Evolutionary conservation across 2,888 invertebrate genomes (phyloP).

Genomic region (Epinotia brunnichana): DNA sequence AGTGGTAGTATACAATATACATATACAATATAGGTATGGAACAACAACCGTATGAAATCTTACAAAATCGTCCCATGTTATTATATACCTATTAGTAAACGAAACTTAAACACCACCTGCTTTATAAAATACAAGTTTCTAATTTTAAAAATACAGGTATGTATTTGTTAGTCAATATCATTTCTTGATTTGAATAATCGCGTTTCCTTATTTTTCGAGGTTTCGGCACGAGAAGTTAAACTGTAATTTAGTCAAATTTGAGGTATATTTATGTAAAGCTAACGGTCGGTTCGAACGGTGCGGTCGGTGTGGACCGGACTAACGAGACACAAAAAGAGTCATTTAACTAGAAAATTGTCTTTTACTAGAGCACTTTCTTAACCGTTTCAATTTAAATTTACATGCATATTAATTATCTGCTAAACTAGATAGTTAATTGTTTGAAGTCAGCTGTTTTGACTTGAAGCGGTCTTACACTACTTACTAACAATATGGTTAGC

Average conservation of each 20-base stretch:
- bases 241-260: background rate
- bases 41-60: too few relatives aligned
- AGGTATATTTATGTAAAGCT: background rate
- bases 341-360: slow-evolving; percentile 34
- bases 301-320: slow-evolving; percentile 20
- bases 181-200: too few relatives aligned
- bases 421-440: slow-evolving; percentile 33
- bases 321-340: slow-evolving; percentile 28
- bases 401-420: slow-evolving; percentile 33
- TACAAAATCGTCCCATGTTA: too few relatives aligned
- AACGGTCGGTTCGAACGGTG: background rate
- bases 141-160: too few relatives aligned
- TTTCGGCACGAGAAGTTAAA: too few relatives aligned
- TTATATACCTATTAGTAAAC: too few relatives aligned
- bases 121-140: too few relatives aligned
- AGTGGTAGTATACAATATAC: too few relatives aligned
- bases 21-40: too few relatives aligned
- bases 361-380: slow-evolving; percentile 38
- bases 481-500: background rate
- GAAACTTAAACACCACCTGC: too few relatives aligned
- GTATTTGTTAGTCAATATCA: too few relatives aligned
- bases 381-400: slow-evolving; percentile 34
- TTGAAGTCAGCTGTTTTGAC: slow-evolving; percentile 24
- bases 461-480: slow-evolving; percentile 12
- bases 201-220: too few relatives aligned